These are phyloP conservation scores for Phytoseiulus persimilis DNA, from an alignment of 2,888 invertebrate species.

Conservation along the genomic window DNA sequence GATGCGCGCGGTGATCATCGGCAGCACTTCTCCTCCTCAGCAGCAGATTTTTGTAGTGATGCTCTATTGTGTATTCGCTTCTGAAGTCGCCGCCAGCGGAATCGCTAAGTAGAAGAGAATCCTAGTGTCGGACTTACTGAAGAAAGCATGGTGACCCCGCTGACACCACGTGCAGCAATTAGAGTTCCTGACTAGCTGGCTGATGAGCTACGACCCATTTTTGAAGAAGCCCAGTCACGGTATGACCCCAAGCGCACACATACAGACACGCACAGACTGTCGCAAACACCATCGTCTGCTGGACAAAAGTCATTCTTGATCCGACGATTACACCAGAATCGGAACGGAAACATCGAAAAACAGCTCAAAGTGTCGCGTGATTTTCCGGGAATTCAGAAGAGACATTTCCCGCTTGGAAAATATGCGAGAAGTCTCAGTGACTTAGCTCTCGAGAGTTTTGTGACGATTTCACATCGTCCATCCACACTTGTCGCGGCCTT, in stretches of 20 bases:
- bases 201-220: not conserved
- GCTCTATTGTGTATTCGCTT: not conserved
- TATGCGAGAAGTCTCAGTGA: no score
- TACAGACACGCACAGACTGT: not conserved
- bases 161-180: not conserved
- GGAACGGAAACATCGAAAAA: not conserved
- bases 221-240: not conserved
- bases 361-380: no score
- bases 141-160: not conserved
- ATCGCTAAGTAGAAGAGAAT: not conserved
- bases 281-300: not conserved
- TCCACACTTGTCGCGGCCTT: no score
- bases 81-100: not conserved
- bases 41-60: no score
- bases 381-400: no score
- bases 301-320: not conserved
- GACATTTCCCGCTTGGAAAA: no score
- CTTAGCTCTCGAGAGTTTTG: no score
- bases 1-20: not conserved
- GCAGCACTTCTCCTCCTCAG: not conserved
- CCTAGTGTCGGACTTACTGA: not conserved
- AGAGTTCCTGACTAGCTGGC: not conserved
- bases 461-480: no score
- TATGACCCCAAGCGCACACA: not conserved
- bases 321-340: not conserved